Evolutionary conservation across 2,888 invertebrate genomes (phyloP).

Genomic region (Conomelus anceps): DNA sequence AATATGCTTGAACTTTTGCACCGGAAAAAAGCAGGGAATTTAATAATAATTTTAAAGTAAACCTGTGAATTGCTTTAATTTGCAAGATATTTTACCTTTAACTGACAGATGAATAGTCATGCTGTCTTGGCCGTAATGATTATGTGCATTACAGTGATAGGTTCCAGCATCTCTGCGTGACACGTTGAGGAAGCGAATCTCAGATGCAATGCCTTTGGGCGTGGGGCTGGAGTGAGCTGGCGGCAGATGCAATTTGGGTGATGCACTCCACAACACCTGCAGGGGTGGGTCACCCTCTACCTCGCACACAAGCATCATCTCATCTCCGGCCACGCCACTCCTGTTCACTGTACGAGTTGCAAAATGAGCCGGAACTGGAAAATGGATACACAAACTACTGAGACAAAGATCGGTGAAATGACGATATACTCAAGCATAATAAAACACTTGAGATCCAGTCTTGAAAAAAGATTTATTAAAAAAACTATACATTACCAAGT

Average conservation of each 20-base stretch:
- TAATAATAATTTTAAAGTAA: not conserved
- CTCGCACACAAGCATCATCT: constrained; percentile 33
- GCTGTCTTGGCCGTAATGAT: constrained; percentile 46
- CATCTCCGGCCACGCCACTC: constrained; percentile 35
- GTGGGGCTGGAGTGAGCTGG: constrained; percentile 35
- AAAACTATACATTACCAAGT: too few relatives aligned
- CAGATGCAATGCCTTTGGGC: constrained; percentile 40
- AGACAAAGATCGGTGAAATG: constrained; percentile 10
- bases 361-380: constrained; percentile 44
- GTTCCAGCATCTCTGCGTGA: constrained; percentile 38
- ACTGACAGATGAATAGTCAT: constrained; percentile 45
- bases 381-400: too few relatives aligned
- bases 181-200: constrained; percentile 37
- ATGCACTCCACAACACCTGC: constrained; percentile 34
- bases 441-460: too few relatives aligned
- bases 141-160: constrained; percentile 46
- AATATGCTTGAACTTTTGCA: too few relatives aligned
- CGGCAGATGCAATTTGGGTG: constrained; percentile 29
- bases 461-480: too few relatives aligned
- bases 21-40: too few relatives aligned
- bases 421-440: too few relatives aligned
- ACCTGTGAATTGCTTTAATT: not conserved
- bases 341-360: constrained; percentile 32
- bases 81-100: too few relatives aligned
- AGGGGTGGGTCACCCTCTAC: constrained; percentile 37